Percentiles rank a stretch among this genome's conserved stretches.
Evolutionary conservation across 2,113 vertebrate species (phyloP).

Genomic region (Mormyrus iriodes): DNA sequence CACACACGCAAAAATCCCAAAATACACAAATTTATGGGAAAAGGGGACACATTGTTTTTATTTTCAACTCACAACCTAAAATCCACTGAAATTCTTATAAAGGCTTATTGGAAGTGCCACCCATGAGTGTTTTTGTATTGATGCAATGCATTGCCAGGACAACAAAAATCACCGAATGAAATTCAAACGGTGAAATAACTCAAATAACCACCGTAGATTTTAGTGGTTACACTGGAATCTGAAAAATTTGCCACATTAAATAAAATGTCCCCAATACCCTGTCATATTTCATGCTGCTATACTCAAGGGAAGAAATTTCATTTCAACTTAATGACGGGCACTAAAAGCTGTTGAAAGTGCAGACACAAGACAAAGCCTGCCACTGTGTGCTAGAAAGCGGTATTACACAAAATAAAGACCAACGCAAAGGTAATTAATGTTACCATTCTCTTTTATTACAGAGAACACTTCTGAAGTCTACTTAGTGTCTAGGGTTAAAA

Average conservation of each 20-base stretch:
- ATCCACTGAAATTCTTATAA: not conserved
- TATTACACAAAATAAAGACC: not conserved
- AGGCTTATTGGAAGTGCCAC: not conserved
- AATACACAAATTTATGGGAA: not conserved
- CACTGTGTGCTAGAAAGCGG: conserved; percentile 20
- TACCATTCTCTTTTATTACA: not conserved
- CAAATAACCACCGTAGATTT: not conserved
- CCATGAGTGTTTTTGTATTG: not conserved
- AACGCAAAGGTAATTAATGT: not conserved
- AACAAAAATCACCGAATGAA: not conserved
- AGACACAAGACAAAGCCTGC: conserved; percentile 19
- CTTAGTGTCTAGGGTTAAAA: not conserved
- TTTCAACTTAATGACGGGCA: not conserved
- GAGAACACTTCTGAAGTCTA: not conserved
- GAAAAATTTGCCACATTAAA: not conserved
- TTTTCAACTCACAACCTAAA: not conserved
- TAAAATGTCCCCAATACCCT: not conserved
- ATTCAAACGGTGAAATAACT: not conserved
- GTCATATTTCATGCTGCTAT: not conserved
- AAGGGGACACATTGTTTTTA: not conserved
- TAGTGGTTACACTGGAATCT: not conserved
- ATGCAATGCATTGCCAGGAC: not conserved
- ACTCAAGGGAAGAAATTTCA: not conserved
- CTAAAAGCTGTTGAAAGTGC: not conserved
- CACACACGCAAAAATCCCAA: not conserved